These are phyloP conservation scores for Butastur rufipennis DNA, from an alignment of 2,113 vertebrate species.

Conservation along the genomic window DNA sequence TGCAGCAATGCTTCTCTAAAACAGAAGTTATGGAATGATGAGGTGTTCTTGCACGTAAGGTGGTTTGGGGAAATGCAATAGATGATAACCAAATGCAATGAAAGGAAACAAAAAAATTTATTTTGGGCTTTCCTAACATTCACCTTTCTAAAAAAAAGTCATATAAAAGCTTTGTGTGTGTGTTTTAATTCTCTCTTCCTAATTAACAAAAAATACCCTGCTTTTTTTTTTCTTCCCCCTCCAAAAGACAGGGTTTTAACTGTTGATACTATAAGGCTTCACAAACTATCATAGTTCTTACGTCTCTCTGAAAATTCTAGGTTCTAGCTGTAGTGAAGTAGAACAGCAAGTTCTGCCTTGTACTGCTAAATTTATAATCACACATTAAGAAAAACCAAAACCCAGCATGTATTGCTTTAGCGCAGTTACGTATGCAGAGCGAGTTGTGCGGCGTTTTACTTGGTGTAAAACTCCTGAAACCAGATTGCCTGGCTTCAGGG, in stretches of 20 bases:
- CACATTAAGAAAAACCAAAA: neutral
- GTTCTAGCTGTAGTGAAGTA: neutral
- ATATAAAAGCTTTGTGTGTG: neutral
- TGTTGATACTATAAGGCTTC: neutral
- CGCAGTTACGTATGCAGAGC: rapidly evolving
- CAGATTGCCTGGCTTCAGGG: neutral
- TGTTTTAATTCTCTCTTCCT: neutral
- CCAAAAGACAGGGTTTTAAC: neutral
- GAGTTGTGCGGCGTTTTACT: neutral
- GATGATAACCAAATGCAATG: neutral
- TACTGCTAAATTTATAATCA: neutral
- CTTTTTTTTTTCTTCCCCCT: neutral
- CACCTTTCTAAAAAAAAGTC: neutral
- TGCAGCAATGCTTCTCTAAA: neutral
- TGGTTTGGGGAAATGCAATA: neutral
- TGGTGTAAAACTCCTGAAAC: neutral
- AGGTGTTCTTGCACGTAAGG: neutral
- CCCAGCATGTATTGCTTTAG: neutral
- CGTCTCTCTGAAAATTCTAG: neutral
- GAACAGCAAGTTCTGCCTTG: neutral
- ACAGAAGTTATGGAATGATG: neutral
- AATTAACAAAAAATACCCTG: neutral
- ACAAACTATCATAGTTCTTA: neutral
- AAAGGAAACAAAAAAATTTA: neutral
- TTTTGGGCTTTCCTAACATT: neutral